phyloP scores from a whole-genome alignment of 2,888 invertebrate species.

The Prenolepis imparis region DNA sequence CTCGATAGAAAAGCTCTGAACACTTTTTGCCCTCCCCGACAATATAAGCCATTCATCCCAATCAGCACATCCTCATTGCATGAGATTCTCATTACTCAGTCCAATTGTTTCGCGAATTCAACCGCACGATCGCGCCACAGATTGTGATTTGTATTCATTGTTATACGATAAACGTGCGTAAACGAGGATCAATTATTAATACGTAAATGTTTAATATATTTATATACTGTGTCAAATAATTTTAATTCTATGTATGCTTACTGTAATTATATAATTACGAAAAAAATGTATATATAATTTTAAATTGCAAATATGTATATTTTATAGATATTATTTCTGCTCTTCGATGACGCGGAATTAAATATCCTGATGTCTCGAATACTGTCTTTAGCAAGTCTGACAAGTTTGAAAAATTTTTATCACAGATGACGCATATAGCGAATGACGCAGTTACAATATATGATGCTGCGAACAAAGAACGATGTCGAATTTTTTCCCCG shows the following conservation, averaged over 20 bases:
- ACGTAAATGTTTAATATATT: background rate
- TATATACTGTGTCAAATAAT: background rate
- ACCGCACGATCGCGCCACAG: constrained; percentile 54
- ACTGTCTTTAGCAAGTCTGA: background rate
- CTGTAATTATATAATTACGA: background rate
- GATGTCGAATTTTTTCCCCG: background rate
- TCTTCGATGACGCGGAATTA: background rate
- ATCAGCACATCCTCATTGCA: constrained; percentile 85
- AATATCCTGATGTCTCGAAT: background rate
- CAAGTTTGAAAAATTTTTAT: background rate
- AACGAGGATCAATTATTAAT: background rate
- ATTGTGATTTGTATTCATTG: constrained; percentile 29
- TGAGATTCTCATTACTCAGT: constrained; percentile 81
- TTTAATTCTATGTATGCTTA: background rate
- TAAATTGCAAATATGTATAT: too few relatives aligned
- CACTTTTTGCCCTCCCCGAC: constrained; percentile 78
- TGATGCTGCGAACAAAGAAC: constrained; percentile 15
- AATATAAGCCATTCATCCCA: constrained; percentile 84
- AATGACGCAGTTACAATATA: background rate
- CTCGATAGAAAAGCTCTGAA: constrained; percentile 64
- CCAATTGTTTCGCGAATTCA: constrained; percentile 81
- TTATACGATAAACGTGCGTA: background rate
- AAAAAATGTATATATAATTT: background rate
- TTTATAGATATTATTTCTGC: background rate
- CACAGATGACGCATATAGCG: background rate